These are phyloP conservation scores for Melanotaenia maccullochi DNA, from an alignment of 2,797 vertebrate genomes.

Conservation along the genomic window DNA sequence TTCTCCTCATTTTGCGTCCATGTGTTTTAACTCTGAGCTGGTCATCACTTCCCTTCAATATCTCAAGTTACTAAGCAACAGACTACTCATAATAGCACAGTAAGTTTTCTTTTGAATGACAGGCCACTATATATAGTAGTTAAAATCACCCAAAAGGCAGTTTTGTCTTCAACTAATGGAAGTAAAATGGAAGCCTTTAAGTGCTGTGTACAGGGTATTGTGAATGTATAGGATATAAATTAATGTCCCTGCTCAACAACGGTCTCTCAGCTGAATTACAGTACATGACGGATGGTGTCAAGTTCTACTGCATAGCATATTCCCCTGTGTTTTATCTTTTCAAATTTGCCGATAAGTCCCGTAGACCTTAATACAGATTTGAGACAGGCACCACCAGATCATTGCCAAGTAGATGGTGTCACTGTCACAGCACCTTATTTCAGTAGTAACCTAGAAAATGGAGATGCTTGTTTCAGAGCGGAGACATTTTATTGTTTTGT, in stretches of 20 bases:
- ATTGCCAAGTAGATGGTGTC: background rate
- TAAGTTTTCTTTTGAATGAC: slow-evolving; percentile 34
- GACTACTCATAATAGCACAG: slow-evolving; percentile 6
- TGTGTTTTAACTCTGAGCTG: background rate
- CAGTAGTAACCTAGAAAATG: background rate
- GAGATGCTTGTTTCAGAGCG: background rate
- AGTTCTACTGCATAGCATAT: background rate
- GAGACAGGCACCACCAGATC: background rate
- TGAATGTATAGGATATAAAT: slow-evolving; percentile 18
- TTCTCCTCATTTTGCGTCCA: slow-evolving; percentile 2
- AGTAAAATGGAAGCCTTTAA: slow-evolving; percentile 16
- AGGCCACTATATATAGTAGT: background rate
- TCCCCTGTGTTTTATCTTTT: background rate
- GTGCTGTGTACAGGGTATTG: background rate
- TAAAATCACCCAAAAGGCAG: slow-evolving; percentile 17
- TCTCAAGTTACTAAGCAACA: slow-evolving; percentile 35
- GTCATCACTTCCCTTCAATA: slow-evolving; percentile 13
- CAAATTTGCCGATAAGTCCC: background rate
- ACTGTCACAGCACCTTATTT: background rate
- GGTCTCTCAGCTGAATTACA: slow-evolving; percentile 15
- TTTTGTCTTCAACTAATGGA: slow-evolving; percentile 16
- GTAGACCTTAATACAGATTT: background rate
- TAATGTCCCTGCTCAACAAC: background rate
- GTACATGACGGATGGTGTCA: background rate
- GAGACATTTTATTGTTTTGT: background rate